phyloP scores from a whole-genome alignment of 2,797 vertebrate genomes.

The Siniperca scherzeri region DNA sequence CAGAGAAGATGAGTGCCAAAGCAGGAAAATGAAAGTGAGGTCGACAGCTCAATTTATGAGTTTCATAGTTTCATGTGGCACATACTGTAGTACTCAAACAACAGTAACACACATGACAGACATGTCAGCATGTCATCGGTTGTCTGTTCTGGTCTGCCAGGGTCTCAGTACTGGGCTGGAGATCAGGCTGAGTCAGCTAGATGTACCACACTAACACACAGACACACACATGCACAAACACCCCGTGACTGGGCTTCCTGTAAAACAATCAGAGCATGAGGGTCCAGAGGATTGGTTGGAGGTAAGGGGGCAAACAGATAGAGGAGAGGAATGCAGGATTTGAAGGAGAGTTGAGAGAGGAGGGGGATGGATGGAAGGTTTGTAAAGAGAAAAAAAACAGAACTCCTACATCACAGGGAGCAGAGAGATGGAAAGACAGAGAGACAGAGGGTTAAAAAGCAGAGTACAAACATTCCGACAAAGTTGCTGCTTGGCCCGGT shows the following conservation, averaged over 20 bases:
- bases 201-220: slow-evolving; percentile 46
- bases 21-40: slow-evolving; percentile 24
- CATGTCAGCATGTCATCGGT: slow-evolving; percentile 60
- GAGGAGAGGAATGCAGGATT: slow-evolving; percentile 55
- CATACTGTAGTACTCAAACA: slow-evolving; percentile 3
- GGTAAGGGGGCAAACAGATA: slow-evolving; percentile 34
- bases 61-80: slow-evolving; percentile 28
- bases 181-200: slow-evolving; percentile 79
- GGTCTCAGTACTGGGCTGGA: slow-evolving; percentile 78
- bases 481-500: slow-evolving; percentile 72
- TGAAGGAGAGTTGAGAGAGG: slow-evolving; percentile 52
- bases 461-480: slow-evolving; percentile 73
- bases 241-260: slow-evolving; percentile 75
- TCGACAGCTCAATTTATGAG: neutral
- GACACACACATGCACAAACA: slow-evolving; percentile 57
- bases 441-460: slow-evolving; percentile 53
- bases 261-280: slow-evolving; percentile 78
- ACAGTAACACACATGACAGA: slow-evolving; percentile 50
- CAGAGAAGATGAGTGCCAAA: slow-evolving; percentile 27
- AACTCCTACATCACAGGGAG: slow-evolving; percentile 49
- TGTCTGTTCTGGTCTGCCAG: slow-evolving; percentile 69
- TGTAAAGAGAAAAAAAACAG: slow-evolving; percentile 22
- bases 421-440: slow-evolving; percentile 64
- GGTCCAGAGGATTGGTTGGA: slow-evolving; percentile 60
- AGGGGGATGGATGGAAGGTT: slow-evolving; percentile 52